Evolutionary conservation across 1,140 invertebrate species (phyloP).

Genomic region (Drosophila virilis): DNA sequence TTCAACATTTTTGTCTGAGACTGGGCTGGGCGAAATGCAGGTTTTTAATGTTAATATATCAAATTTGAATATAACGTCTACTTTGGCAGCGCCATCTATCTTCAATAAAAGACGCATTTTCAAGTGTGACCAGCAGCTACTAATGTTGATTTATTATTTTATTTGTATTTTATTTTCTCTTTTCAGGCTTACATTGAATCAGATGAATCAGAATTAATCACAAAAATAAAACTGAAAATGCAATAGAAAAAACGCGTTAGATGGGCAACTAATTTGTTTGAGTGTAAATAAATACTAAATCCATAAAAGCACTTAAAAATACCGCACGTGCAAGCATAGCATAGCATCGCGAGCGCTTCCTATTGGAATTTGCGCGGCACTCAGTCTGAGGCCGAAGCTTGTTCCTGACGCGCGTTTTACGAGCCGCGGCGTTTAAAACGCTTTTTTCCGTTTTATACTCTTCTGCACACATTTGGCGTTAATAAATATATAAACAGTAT

Average conservation of each 20-base stretch:
- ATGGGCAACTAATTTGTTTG: neutral
- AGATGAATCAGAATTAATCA: too few species aligned
- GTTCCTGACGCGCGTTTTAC: slow-evolving; percentile 66
- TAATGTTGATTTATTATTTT: neutral
- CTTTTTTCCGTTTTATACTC: slow-evolving; percentile 70
- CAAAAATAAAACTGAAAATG: neutral
- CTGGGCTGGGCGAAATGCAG: too few species aligned
- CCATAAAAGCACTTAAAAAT: slow-evolving; percentile 21
- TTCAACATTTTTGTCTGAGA: neutral
- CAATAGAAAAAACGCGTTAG: neutral
- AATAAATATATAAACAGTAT: slow-evolving; percentile 34
- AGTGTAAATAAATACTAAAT: slow-evolving; percentile 15
- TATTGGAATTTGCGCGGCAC: slow-evolving; percentile 52
- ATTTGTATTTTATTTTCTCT: neutral
- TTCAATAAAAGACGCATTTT: neutral
- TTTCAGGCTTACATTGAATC: neutral
- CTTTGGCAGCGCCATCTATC: slow-evolving; percentile 38
- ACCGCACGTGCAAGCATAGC: slow-evolving; percentile 1
- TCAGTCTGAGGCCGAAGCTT: slow-evolving; percentile 68
- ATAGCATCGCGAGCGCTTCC: slow-evolving; percentile 14
- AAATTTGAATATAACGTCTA: slow-evolving; percentile 36
- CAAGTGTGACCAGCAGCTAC: slow-evolving; percentile 13
- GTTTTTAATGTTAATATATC: neutral
- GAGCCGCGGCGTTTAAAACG: slow-evolving; percentile 48
- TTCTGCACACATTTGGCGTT: slow-evolving; percentile 67